Base-by-base conservation (phyloP, 2,888 invertebrate genomes). In the Watsonalla binaria region DNA sequence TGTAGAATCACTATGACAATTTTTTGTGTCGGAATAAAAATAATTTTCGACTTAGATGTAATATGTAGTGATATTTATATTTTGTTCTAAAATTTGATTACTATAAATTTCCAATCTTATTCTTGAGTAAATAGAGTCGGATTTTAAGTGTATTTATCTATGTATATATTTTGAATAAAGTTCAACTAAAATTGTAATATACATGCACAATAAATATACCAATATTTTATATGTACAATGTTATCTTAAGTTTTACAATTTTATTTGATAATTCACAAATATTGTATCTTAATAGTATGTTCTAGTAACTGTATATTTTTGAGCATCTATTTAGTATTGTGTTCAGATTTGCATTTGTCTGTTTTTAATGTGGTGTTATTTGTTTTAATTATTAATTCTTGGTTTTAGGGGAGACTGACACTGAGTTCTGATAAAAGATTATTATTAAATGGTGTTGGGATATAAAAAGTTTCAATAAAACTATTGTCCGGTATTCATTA, bases 401-500 rank as follows among this genome's bases (percentile, higher is more conserved):
- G 60, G 45, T 66, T 65, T 46, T 70, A 71, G 68, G 66, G 55
- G 52, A 59, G 54, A 56, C 35, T 56, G 63, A 60, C 56, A 59
- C 56, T 13, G 56, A 57, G 46, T 46, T 62, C 54, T 60, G 55
- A 57, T 56, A 58, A 49, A 57, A 63, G 60, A 64, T 56, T 64
- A 63, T 58, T 53, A 68, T 66, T 62, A 62, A 66, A 71, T 52
- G 76, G 78, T 78, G 70, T 69, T 66, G 73, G 76, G 67, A 57
- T 47, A 42, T 11, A 5, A 11, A 51, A 51, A 57, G 34, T 60
- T 53, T 13, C 55, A 85, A 74, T 73, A 68, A 80, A 77, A 81
- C 68, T 63, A 55, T 53, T 52, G 7, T 49, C 49, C 65, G 64
- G 61, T 59, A 76, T 86, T 86, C 77, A 71, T 78, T 79, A 80